A percentile compares a stretch with the other conserved stretches of the same genome.
These are phyloP conservation scores for Diaprepes abbreviatus DNA, from an alignment of 2,888 invertebrate species.

Conservation along the genomic window DNA sequence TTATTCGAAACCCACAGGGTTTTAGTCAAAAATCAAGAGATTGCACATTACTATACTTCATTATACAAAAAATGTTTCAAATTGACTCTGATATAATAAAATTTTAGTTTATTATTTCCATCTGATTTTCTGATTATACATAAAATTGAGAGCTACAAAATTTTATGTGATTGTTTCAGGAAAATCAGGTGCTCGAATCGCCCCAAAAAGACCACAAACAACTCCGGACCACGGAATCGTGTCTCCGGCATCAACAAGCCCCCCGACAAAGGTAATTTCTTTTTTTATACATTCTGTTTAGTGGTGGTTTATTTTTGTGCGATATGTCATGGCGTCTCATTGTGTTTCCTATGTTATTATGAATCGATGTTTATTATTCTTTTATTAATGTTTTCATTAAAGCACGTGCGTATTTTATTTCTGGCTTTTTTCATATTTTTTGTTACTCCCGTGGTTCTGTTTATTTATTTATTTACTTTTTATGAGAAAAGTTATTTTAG, in stretches of 20 bases:
- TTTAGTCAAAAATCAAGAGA: too few relatives aligned
- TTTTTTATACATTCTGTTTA: constrained; percentile 13
- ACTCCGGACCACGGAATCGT: constrained; percentile 66
- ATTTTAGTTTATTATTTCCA: too few relatives aligned
- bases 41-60: too few relatives aligned
- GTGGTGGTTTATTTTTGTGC: constrained; percentile 61
- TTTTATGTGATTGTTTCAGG: constrained; percentile 69
- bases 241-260: constrained; percentile 67
- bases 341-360: constrained; percentile 52
- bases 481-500: neutral
- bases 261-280: constrained; percentile 69
- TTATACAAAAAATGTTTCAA: too few relatives aligned
- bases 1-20: too few relatives aligned
- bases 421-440: constrained; percentile 7
- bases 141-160: too few relatives aligned
- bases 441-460: neutral
- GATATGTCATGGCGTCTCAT: constrained; percentile 56
- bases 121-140: too few relatives aligned
- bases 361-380: constrained; percentile 27
- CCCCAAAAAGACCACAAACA: constrained; percentile 69
- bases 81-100: too few relatives aligned
- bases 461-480: neutral
- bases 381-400: constrained; percentile 6
- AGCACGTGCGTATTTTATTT: constrained; percentile 18
- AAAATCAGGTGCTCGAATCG: constrained; percentile 68